Base-by-base conservation (phyloP, 2,888 invertebrate species). In the Cephus pulcher region DNA sequence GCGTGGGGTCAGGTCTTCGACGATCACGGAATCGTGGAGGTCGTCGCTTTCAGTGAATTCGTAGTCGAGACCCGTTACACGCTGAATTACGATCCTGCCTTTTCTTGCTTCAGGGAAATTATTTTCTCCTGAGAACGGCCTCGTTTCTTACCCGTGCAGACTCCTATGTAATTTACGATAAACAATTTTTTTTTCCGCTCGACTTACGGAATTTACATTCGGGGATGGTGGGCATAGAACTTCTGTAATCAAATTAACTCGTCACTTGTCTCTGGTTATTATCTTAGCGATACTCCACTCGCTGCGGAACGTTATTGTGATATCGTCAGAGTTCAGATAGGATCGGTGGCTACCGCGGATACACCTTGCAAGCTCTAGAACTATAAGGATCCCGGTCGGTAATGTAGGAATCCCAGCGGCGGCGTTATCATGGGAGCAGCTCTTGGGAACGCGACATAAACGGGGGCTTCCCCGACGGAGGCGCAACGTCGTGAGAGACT, bases 1-100 rank as follows among this genome's bases (percentile, higher is more conserved):
- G 33, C 33, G 32, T 6, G 33, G 12, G 71, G 71, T 71, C 33
- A 33, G 71, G 32, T 71, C 71, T 71, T 15, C 12, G 71, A 3
- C 71, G 71, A 30, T 71, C 71, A 71, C 71, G 71, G 15, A 33
- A 71, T 71, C 32, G 71, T 33, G 71, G 71, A 71, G 30, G 33
- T 71, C 71, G 32, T 71, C 33, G 33, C 33, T 71, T 30, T 33
- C 32, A 32, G 71, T 33, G 32, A 71, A 71, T 71, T 71, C 71
- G 71, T 33, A 71, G 2, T 33, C n/a, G 71, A 71, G 71, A 71
- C 32, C 33, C 33, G 30, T 71, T 34, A 71, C 30, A 33, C 12
- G 30, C 15, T 71, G 71, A n/a, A 15, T 71, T 71, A 71, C 32
- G 71, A 34, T 34, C 71, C 30, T 32, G 71, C 3, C 32, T n/a